These are phyloP conservation scores for Myotis yumanensis DNA, from an alignment of 2,113 vertebrate species.

Conservation along the genomic window DNA sequence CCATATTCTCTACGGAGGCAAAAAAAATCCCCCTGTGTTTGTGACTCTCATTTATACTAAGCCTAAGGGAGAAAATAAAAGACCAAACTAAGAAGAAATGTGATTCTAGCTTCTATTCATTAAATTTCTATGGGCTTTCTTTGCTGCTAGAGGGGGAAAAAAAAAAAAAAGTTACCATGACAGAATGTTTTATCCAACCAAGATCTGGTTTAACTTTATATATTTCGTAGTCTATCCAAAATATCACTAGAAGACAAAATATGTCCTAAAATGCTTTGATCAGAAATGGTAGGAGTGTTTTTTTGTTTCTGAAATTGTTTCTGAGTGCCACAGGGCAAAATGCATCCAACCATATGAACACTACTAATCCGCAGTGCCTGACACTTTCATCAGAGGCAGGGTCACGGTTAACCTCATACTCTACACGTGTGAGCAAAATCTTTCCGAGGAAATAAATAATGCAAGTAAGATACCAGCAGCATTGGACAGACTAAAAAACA, in stretches of 20 bases:
- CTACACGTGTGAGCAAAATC: not conserved
- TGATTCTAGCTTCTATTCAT: slow-evolving; percentile 61
- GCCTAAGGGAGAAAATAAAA: slow-evolving; percentile 48
- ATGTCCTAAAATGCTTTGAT: not conserved
- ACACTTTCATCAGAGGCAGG: not conserved
- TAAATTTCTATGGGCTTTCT: slow-evolving; percentile 69
- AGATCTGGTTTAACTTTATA: slow-evolving; percentile 38
- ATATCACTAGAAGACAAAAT: slow-evolving; percentile 6
- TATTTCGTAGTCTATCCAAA: slow-evolving; percentile 40
- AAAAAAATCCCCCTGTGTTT: not conserved
- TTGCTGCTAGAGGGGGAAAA: not conserved
- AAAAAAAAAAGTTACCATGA: not conserved
- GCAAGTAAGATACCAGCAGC: not conserved
- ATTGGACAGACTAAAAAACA: not conserved
- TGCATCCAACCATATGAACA: not conserved
- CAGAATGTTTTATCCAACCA: slow-evolving; percentile 41
- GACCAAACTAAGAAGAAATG: slow-evolving; percentile 53
- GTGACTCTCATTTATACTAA: slow-evolving; percentile 58
- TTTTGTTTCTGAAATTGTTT: slow-evolving; percentile 39
- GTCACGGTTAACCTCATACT: not conserved
- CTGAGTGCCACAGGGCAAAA: not conserved
- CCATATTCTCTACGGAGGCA: not conserved
- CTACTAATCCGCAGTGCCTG: not conserved
- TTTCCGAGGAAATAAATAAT: not conserved
- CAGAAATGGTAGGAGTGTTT: not conserved